Percentiles rank a stretch among this genome's conserved stretches.
These are phyloP conservation scores for Spermophilus dauricus DNA, from an alignment of 2,113 vertebrate genomes.

Conservation along the genomic window DNA sequence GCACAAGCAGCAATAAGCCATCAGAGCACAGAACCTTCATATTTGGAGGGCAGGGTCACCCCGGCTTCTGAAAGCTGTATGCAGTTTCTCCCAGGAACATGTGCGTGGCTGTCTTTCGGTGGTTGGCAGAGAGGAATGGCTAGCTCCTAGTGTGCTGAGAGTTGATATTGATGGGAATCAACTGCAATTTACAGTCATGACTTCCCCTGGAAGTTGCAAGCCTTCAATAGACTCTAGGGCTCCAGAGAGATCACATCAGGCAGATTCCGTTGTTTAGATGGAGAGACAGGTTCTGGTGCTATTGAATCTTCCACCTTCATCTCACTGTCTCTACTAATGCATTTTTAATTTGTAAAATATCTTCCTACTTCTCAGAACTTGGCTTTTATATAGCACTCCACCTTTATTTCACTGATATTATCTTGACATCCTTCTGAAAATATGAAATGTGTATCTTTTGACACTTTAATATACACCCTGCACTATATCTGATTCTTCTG, in stretches of 20 bases:
- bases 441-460: neutral
- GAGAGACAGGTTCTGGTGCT: neutral
- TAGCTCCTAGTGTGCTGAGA: neutral
- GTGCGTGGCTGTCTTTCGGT: neutral
- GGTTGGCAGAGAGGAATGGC: neutral
- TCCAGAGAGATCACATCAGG: neutral
- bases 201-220: neutral
- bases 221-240: neutral
- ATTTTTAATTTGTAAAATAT: slow-evolving; percentile 48
- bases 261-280: neutral
- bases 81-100: neutral
- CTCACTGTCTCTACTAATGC: neutral
- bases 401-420: neutral
- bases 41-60: neutral
- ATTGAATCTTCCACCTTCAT: neutral
- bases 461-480: neutral
- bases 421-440: neutral
- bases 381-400: neutral
- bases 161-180: neutral
- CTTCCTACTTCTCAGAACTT: neutral
- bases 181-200: neutral
- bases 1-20: neutral
- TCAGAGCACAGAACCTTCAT: neutral
- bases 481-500: neutral
- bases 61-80: neutral